Conservation (phyloP, 2,888 invertebrate species). For the Frankliniella intonsa region DNA sequence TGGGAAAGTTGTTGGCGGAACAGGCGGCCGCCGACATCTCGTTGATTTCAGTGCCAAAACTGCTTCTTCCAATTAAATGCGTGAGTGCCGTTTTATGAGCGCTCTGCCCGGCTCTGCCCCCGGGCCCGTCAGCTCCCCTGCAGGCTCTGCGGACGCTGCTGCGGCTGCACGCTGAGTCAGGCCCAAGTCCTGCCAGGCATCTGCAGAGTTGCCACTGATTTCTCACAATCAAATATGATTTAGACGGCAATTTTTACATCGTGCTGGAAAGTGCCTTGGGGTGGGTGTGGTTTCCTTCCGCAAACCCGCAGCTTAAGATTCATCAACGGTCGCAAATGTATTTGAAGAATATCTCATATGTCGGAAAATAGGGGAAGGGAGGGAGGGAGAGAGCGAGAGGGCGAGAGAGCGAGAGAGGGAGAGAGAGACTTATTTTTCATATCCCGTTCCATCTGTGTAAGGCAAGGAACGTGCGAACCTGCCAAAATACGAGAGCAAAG, state of each 20-base stretch:
- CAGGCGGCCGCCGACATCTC: too few relatives aligned
- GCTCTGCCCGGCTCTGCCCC: not conserved
- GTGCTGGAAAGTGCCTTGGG: too few relatives aligned
- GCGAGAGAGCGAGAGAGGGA: not conserved
- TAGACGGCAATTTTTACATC: too few relatives aligned
- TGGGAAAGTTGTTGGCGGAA: too few relatives aligned
- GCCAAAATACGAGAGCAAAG: constrained; percentile 6
- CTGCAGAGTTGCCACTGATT: too few relatives aligned
- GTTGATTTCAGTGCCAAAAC: not conserved
- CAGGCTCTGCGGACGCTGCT: not conserved
- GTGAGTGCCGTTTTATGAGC: not conserved
- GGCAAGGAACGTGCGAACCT: not conserved
- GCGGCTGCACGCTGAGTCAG: not conserved
- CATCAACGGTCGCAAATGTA: too few relatives aligned
- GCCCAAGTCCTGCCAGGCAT: too few relatives aligned
- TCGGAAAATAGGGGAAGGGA: not conserved
- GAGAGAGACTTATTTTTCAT: not conserved
- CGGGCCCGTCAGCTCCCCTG: not conserved
- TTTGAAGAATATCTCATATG: too few relatives aligned
- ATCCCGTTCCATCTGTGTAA: not conserved
- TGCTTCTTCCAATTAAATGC: not conserved
- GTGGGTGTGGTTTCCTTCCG: too few relatives aligned
- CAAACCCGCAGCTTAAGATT: too few relatives aligned
- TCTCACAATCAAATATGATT: too few relatives aligned
- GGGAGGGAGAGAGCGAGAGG: not conserved